Percentiles rank a stretch among this genome's conserved stretches.
Conservation (phyloP, 2,888 invertebrate species). For the Latrodectus elegans region DNA sequence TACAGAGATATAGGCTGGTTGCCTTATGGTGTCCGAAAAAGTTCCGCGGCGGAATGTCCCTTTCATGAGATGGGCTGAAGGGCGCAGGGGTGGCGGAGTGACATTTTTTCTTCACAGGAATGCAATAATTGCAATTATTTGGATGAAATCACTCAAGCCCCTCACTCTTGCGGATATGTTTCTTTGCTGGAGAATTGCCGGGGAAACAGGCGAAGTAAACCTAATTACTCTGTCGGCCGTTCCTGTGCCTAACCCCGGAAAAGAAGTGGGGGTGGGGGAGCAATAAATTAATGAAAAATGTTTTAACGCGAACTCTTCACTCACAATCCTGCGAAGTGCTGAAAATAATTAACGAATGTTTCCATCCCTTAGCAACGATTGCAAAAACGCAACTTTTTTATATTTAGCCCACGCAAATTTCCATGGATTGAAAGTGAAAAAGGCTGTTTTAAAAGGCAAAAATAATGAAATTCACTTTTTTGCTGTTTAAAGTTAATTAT, state of each 20-base stretch:
- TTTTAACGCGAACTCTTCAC: background rate
- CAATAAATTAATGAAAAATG: no score
- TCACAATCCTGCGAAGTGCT: background rate
- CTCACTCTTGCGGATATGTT: background rate
- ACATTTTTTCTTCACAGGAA: conserved; percentile 60
- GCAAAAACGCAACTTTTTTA: no score
- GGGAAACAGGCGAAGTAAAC: conserved; percentile 34
- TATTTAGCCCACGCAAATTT: no score
- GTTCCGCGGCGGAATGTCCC: conserved; percentile 38
- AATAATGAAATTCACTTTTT: no score
- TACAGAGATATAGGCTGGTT: background rate
- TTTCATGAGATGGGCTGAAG: background rate
- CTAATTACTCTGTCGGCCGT: conserved; percentile 26
- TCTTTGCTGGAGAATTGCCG: background rate
- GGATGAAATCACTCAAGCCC: conserved; percentile 66
- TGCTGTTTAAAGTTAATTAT: no score
- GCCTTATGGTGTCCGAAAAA: conserved; percentile 59
- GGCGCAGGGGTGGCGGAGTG: conserved; percentile 11
- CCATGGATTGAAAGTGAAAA: background rate
- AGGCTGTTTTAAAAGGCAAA: no score
- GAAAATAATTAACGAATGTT: no score
- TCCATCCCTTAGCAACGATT: no score
- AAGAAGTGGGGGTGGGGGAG: no score
- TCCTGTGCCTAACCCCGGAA: background rate
- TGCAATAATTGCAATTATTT: conserved; percentile 69